phyloP scores from a whole-genome alignment of 2,113 vertebrate genomes.

The Pelobates fuscus region DNA sequence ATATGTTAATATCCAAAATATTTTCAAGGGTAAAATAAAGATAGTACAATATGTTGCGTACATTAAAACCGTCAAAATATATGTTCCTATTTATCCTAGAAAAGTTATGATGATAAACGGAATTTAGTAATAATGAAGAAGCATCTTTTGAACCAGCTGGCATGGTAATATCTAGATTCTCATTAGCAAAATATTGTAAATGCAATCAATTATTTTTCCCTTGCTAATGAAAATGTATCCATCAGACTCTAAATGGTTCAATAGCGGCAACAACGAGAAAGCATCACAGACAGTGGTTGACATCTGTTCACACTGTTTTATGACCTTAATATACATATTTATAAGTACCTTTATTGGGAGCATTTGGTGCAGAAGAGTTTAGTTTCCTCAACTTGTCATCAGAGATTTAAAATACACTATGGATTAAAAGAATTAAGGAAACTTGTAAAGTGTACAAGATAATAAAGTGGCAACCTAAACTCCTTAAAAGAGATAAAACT shows the following conservation, averaged over 20 bases:
- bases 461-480: no score
- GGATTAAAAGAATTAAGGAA: no score
- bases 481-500: no score
- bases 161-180: conserved; percentile 32
- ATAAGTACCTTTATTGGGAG: conserved; percentile 29
- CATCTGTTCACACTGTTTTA: conserved; percentile 49
- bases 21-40: no score
- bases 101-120: neutral
- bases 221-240: conserved; percentile 42
- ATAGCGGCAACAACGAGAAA: conserved; percentile 23
- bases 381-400: conserved; percentile 2
- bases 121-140: neutral
- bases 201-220: conserved; percentile 5
- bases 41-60: no score
- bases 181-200: conserved; percentile 46
- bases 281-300: conserved; percentile 28
- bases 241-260: conserved; percentile 29
- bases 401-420: no score
- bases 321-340: conserved; percentile 43
- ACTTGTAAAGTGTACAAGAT: conserved; percentile 9
- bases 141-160: conserved; percentile 17
- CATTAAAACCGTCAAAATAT: no score
- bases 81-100: no score
- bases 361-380: conserved; percentile 4
- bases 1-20: no score